Percentiles rank a stretch among this genome's conserved stretches.
Conservation (phyloP, 2,113 vertebrate genomes). For the Brachypteracias leptosomus region DNA sequence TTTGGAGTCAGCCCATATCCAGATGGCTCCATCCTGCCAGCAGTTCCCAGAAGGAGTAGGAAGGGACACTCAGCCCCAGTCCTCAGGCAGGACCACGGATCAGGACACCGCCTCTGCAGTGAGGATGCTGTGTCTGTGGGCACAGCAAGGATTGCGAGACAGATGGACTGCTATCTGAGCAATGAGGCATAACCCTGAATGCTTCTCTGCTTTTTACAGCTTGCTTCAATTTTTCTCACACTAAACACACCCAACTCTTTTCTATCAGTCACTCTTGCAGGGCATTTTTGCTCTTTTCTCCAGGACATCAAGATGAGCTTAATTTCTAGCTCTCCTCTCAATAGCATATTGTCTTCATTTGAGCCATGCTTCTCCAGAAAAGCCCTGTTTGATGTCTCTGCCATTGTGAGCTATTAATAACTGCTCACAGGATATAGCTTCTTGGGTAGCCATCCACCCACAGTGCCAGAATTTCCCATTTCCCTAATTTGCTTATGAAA, state of each 20-base stretch:
- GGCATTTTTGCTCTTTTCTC: background rate
- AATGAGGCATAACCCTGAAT: background rate
- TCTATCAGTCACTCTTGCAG: background rate
- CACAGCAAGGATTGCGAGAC: background rate
- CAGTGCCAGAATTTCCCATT: conserved; percentile 14
- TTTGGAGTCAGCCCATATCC: background rate
- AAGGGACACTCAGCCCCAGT: background rate
- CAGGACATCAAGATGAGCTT: background rate
- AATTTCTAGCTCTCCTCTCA: background rate
- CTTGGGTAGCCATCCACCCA: background rate
- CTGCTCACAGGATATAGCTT: background rate
- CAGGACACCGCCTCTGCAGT: background rate
- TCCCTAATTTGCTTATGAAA: background rate
- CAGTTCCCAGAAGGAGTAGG: background rate
- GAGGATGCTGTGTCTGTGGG: background rate
- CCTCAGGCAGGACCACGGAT: background rate
- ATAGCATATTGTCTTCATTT: background rate
- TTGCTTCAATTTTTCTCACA: background rate
- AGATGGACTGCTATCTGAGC: background rate
- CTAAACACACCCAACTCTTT: background rate
- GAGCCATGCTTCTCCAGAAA: background rate
- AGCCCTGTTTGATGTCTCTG: background rate
- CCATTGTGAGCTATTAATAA: rapidly evolving
- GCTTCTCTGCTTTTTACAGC: background rate
- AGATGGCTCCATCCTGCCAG: background rate